Evolutionary conservation across 92 coral and sea anemone genomes (phyloP).

Genomic region (Phenganax marumi): DNA sequence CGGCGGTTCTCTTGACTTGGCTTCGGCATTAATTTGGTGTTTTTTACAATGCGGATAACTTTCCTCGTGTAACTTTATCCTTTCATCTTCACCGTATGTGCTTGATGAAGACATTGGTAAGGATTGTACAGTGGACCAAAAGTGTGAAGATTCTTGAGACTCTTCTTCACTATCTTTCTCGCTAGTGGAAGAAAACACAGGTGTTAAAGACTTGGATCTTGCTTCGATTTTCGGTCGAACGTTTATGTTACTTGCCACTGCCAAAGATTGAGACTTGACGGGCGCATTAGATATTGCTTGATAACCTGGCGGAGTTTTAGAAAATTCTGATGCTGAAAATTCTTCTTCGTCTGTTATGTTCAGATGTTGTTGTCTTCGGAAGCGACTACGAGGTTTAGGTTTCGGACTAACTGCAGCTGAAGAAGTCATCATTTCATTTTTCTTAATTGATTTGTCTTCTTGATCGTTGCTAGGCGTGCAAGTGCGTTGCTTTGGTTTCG

Average conservation of each 20-base stretch:
- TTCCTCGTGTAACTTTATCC: no score
- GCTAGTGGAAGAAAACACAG: not conserved
- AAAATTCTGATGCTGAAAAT: no score
- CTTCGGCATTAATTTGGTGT: not conserved
- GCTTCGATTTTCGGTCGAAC: not conserved
- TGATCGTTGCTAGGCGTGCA: not conserved
- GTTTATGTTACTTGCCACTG: not conserved
- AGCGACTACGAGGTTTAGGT: not conserved
- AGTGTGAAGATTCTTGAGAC: not conserved
- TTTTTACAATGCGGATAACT: not conserved
- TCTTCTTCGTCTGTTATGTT: not conserved
- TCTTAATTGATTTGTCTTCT: not conserved
- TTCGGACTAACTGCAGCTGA: not conserved
- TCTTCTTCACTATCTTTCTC: not conserved
- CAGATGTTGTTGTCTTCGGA: not conserved
- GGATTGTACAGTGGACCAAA: not conserved
- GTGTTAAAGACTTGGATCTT: not conserved
- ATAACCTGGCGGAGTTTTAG: no score
- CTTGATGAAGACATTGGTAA: not conserved
- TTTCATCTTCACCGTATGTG: not conserved
- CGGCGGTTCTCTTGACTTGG: not conserved
- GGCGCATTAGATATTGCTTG: not conserved
- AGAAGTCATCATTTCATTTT: not conserved
- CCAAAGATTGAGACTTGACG: not conserved
- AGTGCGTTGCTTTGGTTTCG: conserved; percentile 7